phyloP scores from a whole-genome alignment of 2,113 vertebrate species.

The Gobiocypris rarus region DNA sequence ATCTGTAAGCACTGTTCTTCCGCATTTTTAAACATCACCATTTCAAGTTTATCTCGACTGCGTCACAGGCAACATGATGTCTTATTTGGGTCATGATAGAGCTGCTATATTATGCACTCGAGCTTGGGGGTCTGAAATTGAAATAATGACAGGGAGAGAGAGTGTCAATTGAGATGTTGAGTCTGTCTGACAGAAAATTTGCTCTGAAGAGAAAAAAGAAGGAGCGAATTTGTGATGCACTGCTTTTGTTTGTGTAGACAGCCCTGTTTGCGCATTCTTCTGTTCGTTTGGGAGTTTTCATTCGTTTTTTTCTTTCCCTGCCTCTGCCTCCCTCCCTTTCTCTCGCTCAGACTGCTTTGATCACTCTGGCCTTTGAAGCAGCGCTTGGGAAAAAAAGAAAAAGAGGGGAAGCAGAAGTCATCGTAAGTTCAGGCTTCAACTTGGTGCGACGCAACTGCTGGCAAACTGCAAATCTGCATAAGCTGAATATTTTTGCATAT shows the following conservation, averaged over 20 bases:
- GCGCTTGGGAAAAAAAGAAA: slow-evolving; percentile 82
- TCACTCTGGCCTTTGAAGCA: slow-evolving; percentile 87
- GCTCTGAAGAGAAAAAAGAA: slow-evolving; percentile 61
- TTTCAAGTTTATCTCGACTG: slow-evolving; percentile 34
- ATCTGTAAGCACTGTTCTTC: neutral
- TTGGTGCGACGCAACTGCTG: slow-evolving; percentile 77
- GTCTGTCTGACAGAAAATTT: slow-evolving; percentile 70
- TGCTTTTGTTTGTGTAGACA: slow-evolving; percentile 76
- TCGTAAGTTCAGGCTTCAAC: slow-evolving; percentile 83
- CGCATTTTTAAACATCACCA: slow-evolving; percentile 59
- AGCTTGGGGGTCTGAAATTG: slow-evolving; percentile 47
- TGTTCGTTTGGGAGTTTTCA: slow-evolving; percentile 70
- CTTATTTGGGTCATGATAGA: slow-evolving; percentile 80
- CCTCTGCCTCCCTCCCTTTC: slow-evolving; percentile 67
- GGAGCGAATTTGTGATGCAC: slow-evolving; percentile 55
- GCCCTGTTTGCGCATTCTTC: slow-evolving; percentile 65
- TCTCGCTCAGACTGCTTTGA: slow-evolving; percentile 83
- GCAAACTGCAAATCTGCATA: slow-evolving; percentile 73
- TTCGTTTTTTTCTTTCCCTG: slow-evolving; percentile 62
- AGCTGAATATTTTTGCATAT: slow-evolving; percentile 66
- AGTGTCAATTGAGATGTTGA: slow-evolving; percentile 77
- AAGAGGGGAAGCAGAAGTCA: slow-evolving; percentile 81
- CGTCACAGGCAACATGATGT: slow-evolving; percentile 64
- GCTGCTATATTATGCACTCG: slow-evolving; percentile 73
- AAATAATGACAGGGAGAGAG: slow-evolving; percentile 52